phyloP scores from a whole-genome alignment of 2,797 vertebrate species.

The Arrhamphus sclerolepis region DNA sequence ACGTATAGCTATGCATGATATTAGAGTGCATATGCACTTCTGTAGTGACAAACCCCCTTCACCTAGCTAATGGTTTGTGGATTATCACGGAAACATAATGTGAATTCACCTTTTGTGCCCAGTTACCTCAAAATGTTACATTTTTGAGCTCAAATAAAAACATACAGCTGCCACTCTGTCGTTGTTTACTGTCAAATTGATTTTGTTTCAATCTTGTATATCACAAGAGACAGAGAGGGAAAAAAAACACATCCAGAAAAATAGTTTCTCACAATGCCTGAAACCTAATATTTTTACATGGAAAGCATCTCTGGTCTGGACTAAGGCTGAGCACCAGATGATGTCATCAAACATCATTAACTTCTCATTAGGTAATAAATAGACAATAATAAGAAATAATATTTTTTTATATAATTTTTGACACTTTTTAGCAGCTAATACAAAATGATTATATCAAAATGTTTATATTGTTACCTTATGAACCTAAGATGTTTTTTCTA shows the following conservation, averaged over 20 bases:
- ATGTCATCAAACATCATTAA: too few species aligned
- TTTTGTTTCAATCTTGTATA: not conserved
- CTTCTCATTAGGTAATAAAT: too few species aligned
- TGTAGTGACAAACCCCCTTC: conserved; percentile 58
- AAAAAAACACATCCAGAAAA: not conserved
- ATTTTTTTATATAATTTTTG: too few species aligned
- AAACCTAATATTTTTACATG: too few species aligned
- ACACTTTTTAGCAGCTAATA: too few species aligned
- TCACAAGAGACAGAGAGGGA: not conserved
- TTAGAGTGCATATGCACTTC: conserved; percentile 49
- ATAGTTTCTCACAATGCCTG: not conserved
- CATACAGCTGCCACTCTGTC: conserved; percentile 27
- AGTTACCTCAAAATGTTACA: conserved; percentile 44
- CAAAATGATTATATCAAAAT: too few species aligned
- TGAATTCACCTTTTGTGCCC: conserved; percentile 79
- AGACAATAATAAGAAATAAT: too few species aligned
- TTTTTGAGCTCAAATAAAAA: conserved; percentile 72
- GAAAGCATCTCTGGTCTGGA: too few species aligned
- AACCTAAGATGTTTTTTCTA: too few species aligned
- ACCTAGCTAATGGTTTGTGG: conserved; percentile 51
- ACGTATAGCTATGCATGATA: conserved; percentile 72
- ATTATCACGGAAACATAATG: conserved; percentile 58
- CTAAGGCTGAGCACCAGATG: too few species aligned
- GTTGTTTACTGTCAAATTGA: conserved; percentile 22
- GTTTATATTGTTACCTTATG: too few species aligned